Evolutionary conservation across 1,140 invertebrate genomes (phyloP).

Genomic region (Brachionus angularis): DNA sequence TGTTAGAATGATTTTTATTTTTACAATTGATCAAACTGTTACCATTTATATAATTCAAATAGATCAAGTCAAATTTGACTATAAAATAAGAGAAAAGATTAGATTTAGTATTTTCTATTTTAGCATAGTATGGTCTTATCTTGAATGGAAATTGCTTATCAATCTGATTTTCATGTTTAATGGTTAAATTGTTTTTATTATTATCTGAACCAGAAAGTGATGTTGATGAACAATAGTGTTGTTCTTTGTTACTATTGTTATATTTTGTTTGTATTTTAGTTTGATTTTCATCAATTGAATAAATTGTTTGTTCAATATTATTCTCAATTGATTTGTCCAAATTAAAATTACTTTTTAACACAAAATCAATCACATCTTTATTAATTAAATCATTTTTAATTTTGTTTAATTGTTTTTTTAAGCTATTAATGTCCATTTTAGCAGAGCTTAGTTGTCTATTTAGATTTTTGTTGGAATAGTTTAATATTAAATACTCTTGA

Average conservation of each 20-base stretch:
- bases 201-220: no score
- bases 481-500: constrained; percentile 11
- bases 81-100: constrained; percentile 4
- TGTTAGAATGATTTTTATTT: neutral
- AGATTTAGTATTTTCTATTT: neutral
- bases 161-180: no score
- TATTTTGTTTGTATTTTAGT: no score
- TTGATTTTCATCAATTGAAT: no score
- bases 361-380: neutral
- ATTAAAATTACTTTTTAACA: neutral
- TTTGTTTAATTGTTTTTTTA: constrained; percentile 1
- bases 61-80: constrained; percentile 15
- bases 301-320: no score
- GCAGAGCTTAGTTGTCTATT: neutral
- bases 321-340: no score
- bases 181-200: no score
- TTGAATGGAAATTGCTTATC: no score
- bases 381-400: neutral
- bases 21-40: no score
- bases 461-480: constrained; percentile 2
- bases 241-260: no score
- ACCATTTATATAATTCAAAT: no score
- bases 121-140: neutral
- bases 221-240: no score
- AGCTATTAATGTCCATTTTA: neutral